These are phyloP conservation scores for Seira ritae DNA, from an alignment of 2,888 invertebrate genomes.

Conservation along the genomic window DNA sequence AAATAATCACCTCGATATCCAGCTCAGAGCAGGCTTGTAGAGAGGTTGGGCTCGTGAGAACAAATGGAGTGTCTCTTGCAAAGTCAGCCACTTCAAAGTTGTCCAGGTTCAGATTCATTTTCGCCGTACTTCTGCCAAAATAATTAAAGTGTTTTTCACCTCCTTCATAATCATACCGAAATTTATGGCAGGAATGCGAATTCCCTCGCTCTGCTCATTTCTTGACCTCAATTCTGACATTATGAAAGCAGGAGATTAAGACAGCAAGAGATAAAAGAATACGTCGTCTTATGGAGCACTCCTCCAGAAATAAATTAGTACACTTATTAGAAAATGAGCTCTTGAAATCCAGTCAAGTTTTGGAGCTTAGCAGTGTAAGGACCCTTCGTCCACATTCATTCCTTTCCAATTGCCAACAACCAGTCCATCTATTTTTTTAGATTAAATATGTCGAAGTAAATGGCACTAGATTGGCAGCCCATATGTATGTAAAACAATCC, in stretches of 20 bases:
- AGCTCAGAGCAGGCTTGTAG: constrained; percentile 78
- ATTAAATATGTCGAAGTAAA: not conserved
- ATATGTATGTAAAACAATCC: not conserved
- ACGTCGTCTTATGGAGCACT: not conserved
- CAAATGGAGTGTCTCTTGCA: constrained; percentile 77
- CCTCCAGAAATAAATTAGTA: not conserved
- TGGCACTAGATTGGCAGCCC: not conserved
- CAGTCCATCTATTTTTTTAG: no score
- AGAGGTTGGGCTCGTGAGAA: constrained; percentile 79
- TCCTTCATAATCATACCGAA: not conserved
- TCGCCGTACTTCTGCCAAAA: not conserved
- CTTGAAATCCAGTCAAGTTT: not conserved
- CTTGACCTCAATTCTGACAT: constrained; percentile 16
- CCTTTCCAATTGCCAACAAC: no score
- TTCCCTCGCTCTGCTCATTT: not conserved
- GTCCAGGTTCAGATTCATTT: constrained; percentile 76
- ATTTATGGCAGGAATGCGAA: not conserved
- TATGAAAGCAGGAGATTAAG: not conserved
- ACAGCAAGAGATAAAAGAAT: not conserved
- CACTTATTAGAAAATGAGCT: not conserved
- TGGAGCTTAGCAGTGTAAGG: constrained; percentile 38
- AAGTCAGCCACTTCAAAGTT: constrained; percentile 77
- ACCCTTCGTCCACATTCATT: not conserved
- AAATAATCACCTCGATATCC: constrained; percentile 77
- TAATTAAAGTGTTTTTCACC: constrained; percentile 13